A percentile compares a stretch with the other conserved stretches of the same genome.
Conservation (phyloP, 2,113 vertebrate genomes). For the Amphilophus citrinellus region DNA sequence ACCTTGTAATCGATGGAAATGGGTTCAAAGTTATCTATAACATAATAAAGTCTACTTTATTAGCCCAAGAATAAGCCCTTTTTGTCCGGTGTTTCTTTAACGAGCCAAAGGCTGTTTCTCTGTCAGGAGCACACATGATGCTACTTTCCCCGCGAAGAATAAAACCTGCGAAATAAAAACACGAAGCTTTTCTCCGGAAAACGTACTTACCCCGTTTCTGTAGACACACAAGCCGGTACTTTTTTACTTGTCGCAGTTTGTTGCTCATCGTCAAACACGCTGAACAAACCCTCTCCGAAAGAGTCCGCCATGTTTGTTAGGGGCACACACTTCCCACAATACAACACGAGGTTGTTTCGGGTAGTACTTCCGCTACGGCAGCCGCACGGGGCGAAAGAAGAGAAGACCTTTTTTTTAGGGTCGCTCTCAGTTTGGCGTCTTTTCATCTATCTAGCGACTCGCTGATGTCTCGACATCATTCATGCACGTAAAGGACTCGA, state of each 20-base stretch:
- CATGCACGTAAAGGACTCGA: background rate
- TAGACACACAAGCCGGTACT: conserved; percentile 26
- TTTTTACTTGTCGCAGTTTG: conserved; percentile 77
- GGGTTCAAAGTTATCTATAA: background rate
- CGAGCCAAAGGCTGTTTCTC: background rate
- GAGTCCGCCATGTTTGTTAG: conserved; percentile 89
- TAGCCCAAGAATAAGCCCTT: background rate
- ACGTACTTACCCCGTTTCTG: conserved; percentile 77
- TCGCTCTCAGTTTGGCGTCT: background rate
- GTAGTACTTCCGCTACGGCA: background rate
- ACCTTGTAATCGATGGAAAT: background rate
- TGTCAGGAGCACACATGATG: conserved; percentile 10
- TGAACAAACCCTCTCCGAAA: conserved; percentile 93
- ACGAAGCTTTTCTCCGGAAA: background rate
- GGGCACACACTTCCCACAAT: conserved; percentile 62
- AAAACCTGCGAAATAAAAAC: background rate
- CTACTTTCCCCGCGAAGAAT: background rate
- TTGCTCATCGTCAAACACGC: conserved; percentile 93
- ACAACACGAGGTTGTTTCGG: conserved; percentile 36
- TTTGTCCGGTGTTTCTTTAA: background rate
- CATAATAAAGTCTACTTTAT: background rate
- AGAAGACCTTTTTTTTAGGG: background rate
- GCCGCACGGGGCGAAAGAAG: background rate
- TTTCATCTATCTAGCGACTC: background rate
- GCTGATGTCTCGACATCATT: background rate